These are phyloP conservation scores for Melanocharis versteri DNA, from an alignment of 2,113 vertebrate species.

Conservation along the genomic window DNA sequence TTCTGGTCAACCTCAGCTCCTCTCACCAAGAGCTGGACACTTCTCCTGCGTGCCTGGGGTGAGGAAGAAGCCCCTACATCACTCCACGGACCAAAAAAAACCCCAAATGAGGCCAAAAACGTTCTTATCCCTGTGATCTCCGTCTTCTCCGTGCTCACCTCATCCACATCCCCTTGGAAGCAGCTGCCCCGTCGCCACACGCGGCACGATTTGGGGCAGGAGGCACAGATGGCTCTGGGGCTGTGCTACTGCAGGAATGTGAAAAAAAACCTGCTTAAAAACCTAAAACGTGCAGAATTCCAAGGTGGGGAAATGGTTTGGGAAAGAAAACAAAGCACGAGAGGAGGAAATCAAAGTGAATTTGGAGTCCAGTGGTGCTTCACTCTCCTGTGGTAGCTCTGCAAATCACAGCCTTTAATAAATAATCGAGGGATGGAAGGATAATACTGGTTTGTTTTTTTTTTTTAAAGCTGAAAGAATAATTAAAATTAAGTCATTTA, in stretches of 20 bases:
- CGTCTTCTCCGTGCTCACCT: background rate
- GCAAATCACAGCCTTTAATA: background rate
- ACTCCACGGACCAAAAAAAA: background rate
- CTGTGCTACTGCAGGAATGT: background rate
- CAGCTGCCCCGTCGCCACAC: background rate
- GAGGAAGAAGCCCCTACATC: background rate
- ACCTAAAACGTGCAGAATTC: background rate
- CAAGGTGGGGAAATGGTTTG: background rate
- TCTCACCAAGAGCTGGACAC: background rate
- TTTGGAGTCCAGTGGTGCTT: background rate
- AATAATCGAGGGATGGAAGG: background rate
- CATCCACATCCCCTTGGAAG: background rate
- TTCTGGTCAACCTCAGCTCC: background rate
- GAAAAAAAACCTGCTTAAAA: background rate
- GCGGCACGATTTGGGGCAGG: background rate
- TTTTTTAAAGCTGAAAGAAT: background rate
- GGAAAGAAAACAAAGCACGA: background rate
- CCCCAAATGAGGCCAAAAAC: background rate
- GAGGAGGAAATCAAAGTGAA: background rate
- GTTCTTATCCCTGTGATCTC: background rate
- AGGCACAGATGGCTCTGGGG: background rate
- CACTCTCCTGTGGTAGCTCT: background rate
- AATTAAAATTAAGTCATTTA: background rate
- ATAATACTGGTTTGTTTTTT: background rate
- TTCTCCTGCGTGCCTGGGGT: background rate